These are phyloP conservation scores for Sesia apiformis DNA, from an alignment of 2,888 invertebrate species.

Conservation along the genomic window DNA sequence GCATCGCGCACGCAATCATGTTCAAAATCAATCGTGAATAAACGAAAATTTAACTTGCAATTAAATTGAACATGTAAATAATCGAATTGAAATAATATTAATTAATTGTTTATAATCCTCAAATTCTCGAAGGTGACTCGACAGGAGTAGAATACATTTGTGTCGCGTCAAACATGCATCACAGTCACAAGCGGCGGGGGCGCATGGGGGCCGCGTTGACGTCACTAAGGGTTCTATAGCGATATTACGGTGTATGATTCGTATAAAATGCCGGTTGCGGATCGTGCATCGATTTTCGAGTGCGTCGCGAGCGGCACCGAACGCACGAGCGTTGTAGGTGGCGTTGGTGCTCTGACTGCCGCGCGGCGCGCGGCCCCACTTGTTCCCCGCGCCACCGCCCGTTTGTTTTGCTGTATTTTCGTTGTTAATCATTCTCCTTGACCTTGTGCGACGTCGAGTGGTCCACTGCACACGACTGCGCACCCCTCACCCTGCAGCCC, in stretches of 20 bases:
- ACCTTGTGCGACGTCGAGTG: conserved; percentile 73
- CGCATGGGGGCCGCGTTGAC: conserved; percentile 39
- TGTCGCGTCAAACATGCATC: neutral
- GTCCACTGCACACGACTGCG: conserved; percentile 72
- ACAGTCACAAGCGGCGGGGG: conserved; percentile 30
- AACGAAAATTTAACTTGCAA: no score
- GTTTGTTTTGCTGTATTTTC: conserved; percentile 75
- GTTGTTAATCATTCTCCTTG: conserved; percentile 76
- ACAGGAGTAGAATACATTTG: neutral
- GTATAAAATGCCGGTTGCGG: conserved; percentile 55
- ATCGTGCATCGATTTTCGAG: conserved; percentile 71
- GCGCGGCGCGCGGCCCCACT: conserved; percentile 41
- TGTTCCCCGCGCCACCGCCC: conserved; percentile 53
- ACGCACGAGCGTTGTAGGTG: conserved; percentile 59
- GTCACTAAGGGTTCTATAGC: conserved; percentile 35
- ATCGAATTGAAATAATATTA: no score
- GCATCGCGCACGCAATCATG: conserved; percentile 21
- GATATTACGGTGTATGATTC: conserved; percentile 47
- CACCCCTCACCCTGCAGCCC: conserved; percentile 57
- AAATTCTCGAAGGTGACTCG: no score
- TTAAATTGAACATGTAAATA: no score
- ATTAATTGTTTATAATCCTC: no score
- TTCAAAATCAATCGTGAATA: no score
- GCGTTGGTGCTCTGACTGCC: conserved; percentile 66
- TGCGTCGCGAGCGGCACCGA: conserved; percentile 55